phyloP scores from a whole-genome alignment of 2,797 vertebrate genomes.

The Anas capensis region DNA sequence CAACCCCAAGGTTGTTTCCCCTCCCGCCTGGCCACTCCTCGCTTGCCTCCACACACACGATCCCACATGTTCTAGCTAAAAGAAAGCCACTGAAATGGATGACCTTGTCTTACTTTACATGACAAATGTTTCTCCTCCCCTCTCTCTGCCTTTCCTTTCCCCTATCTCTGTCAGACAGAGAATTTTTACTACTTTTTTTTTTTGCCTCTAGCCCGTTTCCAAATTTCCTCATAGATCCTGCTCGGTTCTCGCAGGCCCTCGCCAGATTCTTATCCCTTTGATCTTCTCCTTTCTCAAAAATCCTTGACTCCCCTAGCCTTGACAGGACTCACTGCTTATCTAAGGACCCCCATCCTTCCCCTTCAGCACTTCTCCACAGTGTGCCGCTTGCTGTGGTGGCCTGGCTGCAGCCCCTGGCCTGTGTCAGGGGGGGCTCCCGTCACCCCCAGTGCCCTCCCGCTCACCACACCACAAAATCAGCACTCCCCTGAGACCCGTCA shows the following conservation, averaged over 20 bases:
- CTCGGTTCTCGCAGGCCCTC: not conserved
- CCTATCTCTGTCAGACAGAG: not conserved
- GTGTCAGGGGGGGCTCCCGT: not conserved
- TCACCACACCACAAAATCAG: not conserved
- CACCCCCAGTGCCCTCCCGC: not conserved
- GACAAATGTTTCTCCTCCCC: not conserved
- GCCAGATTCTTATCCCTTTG: not conserved
- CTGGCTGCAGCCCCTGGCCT: not conserved
- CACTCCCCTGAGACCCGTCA: not conserved
- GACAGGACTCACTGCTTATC: conserved; percentile 14
- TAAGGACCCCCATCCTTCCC: conserved; percentile 9
- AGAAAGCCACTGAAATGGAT: not conserved
- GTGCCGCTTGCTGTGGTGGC: not conserved
- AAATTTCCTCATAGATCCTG: not conserved
- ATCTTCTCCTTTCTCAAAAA: not conserved
- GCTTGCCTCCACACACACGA: not conserved
- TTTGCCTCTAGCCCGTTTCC: not conserved
- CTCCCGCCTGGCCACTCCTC: not conserved
- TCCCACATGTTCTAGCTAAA: not conserved
- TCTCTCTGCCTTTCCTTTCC: not conserved
- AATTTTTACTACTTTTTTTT: not conserved
- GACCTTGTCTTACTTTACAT: not conserved
- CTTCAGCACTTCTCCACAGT: not conserved
- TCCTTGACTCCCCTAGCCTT: not conserved
- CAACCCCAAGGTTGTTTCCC: not conserved